These are phyloP conservation scores for Tachypleus tridentatus DNA, from an alignment of 1,140 invertebrate species.

Conservation along the genomic window DNA sequence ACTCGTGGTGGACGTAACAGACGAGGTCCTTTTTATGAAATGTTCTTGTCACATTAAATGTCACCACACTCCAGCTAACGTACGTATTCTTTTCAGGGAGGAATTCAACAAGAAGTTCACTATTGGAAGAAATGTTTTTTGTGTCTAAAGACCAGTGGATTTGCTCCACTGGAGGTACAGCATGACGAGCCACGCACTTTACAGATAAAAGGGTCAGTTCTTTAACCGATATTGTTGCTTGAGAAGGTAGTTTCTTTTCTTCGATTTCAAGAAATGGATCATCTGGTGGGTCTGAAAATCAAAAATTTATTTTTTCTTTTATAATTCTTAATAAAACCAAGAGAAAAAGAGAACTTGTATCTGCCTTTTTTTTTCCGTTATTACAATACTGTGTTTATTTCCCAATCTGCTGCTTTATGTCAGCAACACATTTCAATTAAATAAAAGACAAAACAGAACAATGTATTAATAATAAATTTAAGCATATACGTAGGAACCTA, in stretches of 20 bases:
- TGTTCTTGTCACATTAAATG: conserved; percentile 51
- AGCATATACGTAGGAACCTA: too few species aligned
- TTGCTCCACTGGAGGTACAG: conserved; percentile 54
- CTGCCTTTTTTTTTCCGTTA: too few species aligned
- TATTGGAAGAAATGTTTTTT: conserved; percentile 28
- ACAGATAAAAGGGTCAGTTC: conserved; percentile 44
- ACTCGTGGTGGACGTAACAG: conserved; percentile 57
- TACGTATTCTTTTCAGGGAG: conserved; percentile 29
- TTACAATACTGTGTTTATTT: too few species aligned
- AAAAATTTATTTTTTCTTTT: conserved; percentile 21
- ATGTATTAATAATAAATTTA: too few species aligned
- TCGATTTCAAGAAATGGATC: conserved; percentile 33
- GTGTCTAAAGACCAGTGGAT: conserved; percentile 30
- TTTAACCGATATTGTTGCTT: conserved; percentile 26
- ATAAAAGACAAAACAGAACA: too few species aligned
- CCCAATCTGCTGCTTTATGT: too few species aligned
- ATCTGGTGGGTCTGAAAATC: conserved; percentile 39
- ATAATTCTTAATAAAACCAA: too few species aligned
- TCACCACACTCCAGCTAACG: conserved; percentile 50
- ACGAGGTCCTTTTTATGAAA: conserved; percentile 61
- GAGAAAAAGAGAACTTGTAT: too few species aligned
- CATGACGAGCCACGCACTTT: conserved; percentile 68
- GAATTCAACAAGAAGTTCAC: conserved; percentile 27
- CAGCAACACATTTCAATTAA: too few species aligned
- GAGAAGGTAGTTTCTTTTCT: conserved; percentile 13